Percentiles rank a stretch among this genome's conserved stretches.
Evolutionary conservation across 2,113 vertebrate genomes (phyloP).

Genomic region (Cyphomyrus discorhynchus): DNA sequence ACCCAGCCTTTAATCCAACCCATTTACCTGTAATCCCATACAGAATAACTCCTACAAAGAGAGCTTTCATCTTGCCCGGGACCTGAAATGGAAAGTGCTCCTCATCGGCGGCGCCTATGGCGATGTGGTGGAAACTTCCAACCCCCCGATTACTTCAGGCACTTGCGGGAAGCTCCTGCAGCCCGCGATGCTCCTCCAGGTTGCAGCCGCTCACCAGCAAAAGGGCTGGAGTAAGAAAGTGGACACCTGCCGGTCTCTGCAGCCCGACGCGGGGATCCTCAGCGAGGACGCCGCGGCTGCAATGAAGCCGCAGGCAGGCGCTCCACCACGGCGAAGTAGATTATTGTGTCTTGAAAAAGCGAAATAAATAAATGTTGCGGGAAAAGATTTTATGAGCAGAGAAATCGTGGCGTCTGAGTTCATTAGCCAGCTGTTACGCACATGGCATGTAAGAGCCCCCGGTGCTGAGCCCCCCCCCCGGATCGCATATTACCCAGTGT

Average conservation of each 20-base stretch:
- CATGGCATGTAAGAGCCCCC: not conserved
- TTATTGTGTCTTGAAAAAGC: not conserved
- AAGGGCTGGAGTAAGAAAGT: not conserved
- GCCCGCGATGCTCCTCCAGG: not conserved
- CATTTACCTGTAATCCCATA: not conserved
- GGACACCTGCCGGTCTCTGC: not conserved
- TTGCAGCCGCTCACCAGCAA: not conserved
- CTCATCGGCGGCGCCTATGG: too few relatives aligned
- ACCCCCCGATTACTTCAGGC: too few relatives aligned
- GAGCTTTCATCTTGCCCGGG: not conserved
- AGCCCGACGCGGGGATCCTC: not conserved
- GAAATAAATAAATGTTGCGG: not conserved
- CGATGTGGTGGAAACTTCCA: too few relatives aligned
- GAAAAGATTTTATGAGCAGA: not conserved
- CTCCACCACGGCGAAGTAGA: not conserved
- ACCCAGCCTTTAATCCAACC: not conserved
- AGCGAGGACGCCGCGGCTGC: not conserved
- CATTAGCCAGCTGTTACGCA: not conserved
- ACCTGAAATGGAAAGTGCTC: not conserved
- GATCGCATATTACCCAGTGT: not conserved
- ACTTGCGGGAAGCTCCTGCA: not conserved
- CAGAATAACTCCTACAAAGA: not conserved
- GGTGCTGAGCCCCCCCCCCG: not conserved
- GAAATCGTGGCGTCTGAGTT: not conserved
- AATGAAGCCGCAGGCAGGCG: too few relatives aligned